These are phyloP conservation scores for Lordiphosa fenestrarum DNA, from an alignment of 2,888 invertebrate species.

Conservation along the genomic window DNA sequence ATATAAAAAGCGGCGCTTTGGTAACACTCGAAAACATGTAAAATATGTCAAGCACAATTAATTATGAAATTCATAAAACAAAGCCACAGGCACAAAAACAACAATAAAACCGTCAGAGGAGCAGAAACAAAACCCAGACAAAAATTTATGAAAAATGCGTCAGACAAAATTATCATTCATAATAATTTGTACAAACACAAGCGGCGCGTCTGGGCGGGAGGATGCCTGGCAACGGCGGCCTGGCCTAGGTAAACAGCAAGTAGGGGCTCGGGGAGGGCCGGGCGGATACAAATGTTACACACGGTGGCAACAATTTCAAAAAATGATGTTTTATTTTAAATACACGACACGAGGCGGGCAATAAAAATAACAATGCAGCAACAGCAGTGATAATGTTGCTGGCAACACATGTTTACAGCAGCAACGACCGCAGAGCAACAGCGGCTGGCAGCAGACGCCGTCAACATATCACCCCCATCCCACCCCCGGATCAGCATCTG, in stretches of 20 bases:
- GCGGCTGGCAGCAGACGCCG: slow-evolving; percentile 42
- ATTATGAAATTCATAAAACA: slow-evolving; percentile 60
- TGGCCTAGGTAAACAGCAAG: slow-evolving; percentile 45
- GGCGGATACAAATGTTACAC: slow-evolving; percentile 34
- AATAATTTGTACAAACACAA: slow-evolving; percentile 64
- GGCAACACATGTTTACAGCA: slow-evolving; percentile 66
- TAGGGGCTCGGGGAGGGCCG: slow-evolving; percentile 7
- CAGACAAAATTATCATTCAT: slow-evolving; percentile 61
- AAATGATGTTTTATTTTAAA: slow-evolving; percentile 59
- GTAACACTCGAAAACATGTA: slow-evolving; percentile 20
- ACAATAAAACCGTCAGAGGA: slow-evolving; percentile 33
- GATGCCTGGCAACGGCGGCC: slow-evolving; percentile 32
- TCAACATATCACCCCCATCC: not conserved
- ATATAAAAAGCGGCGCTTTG: slow-evolving; percentile 24
- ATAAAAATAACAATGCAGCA: slow-evolving; percentile 43
- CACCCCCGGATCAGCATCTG: not conserved
- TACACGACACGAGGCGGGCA: slow-evolving; percentile 29
- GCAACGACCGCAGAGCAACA: slow-evolving; percentile 27
- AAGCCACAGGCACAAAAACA: slow-evolving; percentile 35
- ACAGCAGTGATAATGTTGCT: slow-evolving; percentile 50
- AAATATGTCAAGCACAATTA: slow-evolving; percentile 61
- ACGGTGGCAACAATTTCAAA: slow-evolving; percentile 47
- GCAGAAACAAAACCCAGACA: slow-evolving; percentile 13
- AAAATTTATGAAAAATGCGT: slow-evolving; percentile 52
- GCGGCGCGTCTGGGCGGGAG: slow-evolving; percentile 1